Percentiles rank a stretch among this genome's conserved stretches.
These are phyloP conservation scores for Pelagia noctiluca DNA, from an alignment of 30 jellyfish, hydroid and myxozoan genomes.

Conservation along the genomic window DNA sequence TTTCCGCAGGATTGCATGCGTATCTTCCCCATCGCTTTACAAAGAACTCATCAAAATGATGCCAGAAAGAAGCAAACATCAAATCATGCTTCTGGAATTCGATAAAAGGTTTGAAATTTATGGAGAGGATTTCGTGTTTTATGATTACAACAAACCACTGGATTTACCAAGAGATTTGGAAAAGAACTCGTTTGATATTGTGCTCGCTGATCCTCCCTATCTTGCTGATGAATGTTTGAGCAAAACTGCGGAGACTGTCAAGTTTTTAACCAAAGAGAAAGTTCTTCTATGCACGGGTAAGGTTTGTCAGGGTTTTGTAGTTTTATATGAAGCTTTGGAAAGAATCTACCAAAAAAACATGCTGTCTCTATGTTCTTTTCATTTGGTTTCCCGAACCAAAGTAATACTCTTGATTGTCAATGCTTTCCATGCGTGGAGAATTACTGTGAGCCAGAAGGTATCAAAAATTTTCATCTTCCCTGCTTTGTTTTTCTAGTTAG, in stretches of 20 bases:
- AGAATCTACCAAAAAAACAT: no score
- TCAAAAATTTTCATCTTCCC: no score
- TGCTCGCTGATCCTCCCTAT: constrained; percentile 41
- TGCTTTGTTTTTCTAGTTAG: no score
- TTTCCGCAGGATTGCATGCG: constrained; percentile 43
- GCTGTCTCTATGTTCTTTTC: no score
- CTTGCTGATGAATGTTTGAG: constrained; percentile 27
- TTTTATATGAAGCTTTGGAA: no score
- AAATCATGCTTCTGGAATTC: constrained; percentile 11
- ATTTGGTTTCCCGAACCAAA: no score
- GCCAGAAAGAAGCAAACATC: constrained; percentile 10
- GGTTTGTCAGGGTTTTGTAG: no score
- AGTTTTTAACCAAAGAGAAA: constrained; percentile 13
- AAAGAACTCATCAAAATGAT: constrained; percentile 6
- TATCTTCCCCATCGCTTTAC: constrained; percentile 29
- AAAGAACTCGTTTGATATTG: constrained; percentile 11
- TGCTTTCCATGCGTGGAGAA: no score
- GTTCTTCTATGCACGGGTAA: constrained; percentile 37
- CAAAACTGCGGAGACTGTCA: constrained; percentile 13
- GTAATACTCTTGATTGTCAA: no score
- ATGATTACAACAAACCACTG: constrained; percentile 45
- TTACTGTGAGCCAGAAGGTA: no score
- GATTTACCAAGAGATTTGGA: neutral
- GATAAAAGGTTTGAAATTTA: constrained; percentile 25
- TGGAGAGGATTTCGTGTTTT: constrained; percentile 25